Evolutionary conservation across 2,797 vertebrate genomes (phyloP).

Genomic region (Odontamblyopus lacepedii): DNA sequence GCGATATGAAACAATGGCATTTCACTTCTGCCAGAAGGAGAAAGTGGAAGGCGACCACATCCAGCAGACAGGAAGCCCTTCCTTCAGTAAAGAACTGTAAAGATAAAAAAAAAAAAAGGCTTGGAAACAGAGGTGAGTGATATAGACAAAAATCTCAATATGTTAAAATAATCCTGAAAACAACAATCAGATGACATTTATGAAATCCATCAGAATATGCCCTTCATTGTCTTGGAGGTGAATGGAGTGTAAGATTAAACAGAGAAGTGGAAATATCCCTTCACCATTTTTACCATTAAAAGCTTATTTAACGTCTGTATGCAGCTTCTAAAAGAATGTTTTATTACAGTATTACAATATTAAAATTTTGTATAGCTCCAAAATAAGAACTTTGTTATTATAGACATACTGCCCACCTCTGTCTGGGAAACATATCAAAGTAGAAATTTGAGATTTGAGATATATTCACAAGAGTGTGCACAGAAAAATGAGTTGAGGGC

Average conservation of each 20-base stretch:
- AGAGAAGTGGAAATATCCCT: no score
- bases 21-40: constrained; percentile 28
- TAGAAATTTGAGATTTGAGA: background rate
- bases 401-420: background rate
- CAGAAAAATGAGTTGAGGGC: constrained; percentile 23
- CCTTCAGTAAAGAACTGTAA: background rate
- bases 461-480: background rate
- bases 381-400: background rate
- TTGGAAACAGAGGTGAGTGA: background rate
- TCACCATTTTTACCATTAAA: background rate
- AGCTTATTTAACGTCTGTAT: background rate
- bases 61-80: constrained; percentile 23
- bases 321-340: background rate
- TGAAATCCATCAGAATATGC: background rate
- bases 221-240: background rate
- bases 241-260: background rate
- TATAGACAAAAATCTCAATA: background rate
- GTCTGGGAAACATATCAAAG: background rate
- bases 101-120: background rate
- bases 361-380: background rate
- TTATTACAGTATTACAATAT: background rate
- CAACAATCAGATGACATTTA: background rate
- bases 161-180: background rate
- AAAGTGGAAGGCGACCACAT: constrained; percentile 19
- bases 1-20: constrained; percentile 46